These are phyloP conservation scores for Gallirallus australis DNA, from an alignment of 2,797 vertebrate species.

Conservation along the genomic window DNA sequence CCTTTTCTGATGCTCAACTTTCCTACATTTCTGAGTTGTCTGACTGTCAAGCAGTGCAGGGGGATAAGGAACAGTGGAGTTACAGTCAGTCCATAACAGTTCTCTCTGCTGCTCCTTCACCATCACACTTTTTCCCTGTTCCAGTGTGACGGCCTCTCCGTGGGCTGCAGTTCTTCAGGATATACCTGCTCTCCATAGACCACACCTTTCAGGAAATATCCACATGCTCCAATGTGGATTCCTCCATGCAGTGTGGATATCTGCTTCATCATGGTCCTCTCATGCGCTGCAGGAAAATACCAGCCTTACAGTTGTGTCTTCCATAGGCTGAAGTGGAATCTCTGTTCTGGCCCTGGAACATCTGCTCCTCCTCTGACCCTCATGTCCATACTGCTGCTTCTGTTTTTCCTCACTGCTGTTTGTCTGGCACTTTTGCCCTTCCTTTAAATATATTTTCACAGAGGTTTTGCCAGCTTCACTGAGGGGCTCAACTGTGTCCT, in stretches of 20 bases:
- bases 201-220: neutral
- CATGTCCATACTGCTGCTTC: neutral
- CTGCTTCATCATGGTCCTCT: neutral
- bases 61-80: neutral
- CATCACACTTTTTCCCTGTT: neutral
- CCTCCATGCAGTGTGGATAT: neutral
- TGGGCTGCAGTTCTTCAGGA: neutral
- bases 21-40: neutral
- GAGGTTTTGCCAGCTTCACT: neutral
- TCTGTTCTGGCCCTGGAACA: neutral
- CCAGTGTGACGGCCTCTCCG: neutral
- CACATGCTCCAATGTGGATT: neutral
- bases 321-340: neutral
- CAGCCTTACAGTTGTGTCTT: neutral
- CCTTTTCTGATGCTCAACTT: neutral
- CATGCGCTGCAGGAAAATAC: neutral
- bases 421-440: neutral
- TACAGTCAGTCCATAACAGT: neutral
- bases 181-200: neutral
- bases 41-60: fast-evolving
- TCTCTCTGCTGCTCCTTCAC: neutral
- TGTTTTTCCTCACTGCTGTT: neutral
- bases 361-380: neutral
- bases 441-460: neutral
- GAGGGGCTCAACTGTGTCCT: neutral